Evolutionary conservation across 2,797 vertebrate genomes (phyloP).

Genomic region (Cyprinodon diabolis): DNA sequence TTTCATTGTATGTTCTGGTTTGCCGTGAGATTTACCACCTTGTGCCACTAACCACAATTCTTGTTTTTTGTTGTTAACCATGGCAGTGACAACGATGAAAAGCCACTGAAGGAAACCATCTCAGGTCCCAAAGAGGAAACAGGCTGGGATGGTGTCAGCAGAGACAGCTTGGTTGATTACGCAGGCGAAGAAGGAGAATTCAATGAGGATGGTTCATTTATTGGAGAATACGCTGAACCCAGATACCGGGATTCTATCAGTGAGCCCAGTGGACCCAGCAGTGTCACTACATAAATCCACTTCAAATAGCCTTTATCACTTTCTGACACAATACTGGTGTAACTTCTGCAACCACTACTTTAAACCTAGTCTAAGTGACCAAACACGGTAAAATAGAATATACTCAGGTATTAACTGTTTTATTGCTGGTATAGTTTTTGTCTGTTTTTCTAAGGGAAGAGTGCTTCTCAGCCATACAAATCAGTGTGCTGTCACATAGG

Average conservation of each 20-base stretch:
- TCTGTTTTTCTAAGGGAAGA: constrained; percentile 1
- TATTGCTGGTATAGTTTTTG: constrained; percentile 18
- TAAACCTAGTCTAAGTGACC: constrained; percentile 26
- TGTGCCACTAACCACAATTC: constrained; percentile 43
- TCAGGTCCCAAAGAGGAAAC: constrained; percentile 75
- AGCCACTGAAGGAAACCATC: constrained; percentile 87
- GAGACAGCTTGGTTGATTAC: constrained; percentile 88
- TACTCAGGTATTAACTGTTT: constrained; percentile 30
- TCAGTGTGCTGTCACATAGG: constrained; percentile 12
- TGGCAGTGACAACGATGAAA: constrained; percentile 87
- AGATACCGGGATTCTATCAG: constrained; percentile 81
- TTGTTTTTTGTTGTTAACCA: constrained; percentile 56
- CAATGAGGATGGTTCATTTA: constrained; percentile 95
- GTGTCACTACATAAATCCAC: constrained; percentile 46
- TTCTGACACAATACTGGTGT: constrained; percentile 33
- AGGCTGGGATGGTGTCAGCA: constrained; percentile 83
- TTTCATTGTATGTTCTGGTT: constrained; percentile 22
- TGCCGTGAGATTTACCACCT: constrained; percentile 22
- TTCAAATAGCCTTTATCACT: constrained; percentile 27
- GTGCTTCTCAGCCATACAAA: constrained; percentile 1
- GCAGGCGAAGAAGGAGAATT: constrained; percentile 87
- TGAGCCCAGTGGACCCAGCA: constrained; percentile 52
- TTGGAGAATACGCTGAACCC: constrained; percentile 87
- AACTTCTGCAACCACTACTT: constrained; percentile 30
- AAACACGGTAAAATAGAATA: constrained; percentile 31